Evolutionary conservation across 2,113 vertebrate species (phyloP), one percentile per base, ranked within the genome.

Genomic region (Irena cyanogastra): DNA sequence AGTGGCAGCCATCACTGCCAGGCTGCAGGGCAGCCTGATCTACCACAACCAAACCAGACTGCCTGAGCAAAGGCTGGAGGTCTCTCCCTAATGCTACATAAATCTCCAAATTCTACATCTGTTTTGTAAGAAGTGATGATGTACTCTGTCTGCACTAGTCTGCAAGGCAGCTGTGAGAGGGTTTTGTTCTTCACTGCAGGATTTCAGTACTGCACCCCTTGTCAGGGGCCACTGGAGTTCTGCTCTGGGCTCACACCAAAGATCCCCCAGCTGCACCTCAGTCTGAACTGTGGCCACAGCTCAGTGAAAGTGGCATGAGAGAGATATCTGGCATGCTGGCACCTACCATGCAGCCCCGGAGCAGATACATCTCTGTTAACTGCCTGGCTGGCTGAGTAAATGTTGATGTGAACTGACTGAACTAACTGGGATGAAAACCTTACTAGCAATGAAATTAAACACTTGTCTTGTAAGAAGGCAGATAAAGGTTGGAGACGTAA

Each of bases 61-160:
- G 20, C 54, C 56, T 27, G 23, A 52, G 44, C 28, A 54, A 77
- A 27, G 28, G 61, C 57, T 12, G 2, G 20, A 84, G 21, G 16
- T 59, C 18, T 11, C 35, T 70, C 39, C 11, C 14, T 33, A 64
- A 45, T 0, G 2, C 31, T 7, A 11, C 10, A 20, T n/a, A 39
- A 47, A 47, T 27, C 18, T 52, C 52, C 54, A 91, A 12, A 80
- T 39, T 57, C 50, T 33, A 37, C 22, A 17, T 23, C 45, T 68
- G 22, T 16, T 77, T 31, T 39, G 47, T 27, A 54, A 53, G 70
- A 24, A 56, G 39, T 37, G 53, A 17, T 8, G 19, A 69, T 61
- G 54, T 15, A 11, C 53, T 87, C 7, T 52, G 44, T 6, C 64
- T 31, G 18, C 12, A 42, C 0, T 0, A 50, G 28, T 14, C 52